Evolutionary conservation across 2,888 invertebrate species (phyloP), one percentile per base, ranked within the genome.

Genomic region (Auanema sp.): DNA sequence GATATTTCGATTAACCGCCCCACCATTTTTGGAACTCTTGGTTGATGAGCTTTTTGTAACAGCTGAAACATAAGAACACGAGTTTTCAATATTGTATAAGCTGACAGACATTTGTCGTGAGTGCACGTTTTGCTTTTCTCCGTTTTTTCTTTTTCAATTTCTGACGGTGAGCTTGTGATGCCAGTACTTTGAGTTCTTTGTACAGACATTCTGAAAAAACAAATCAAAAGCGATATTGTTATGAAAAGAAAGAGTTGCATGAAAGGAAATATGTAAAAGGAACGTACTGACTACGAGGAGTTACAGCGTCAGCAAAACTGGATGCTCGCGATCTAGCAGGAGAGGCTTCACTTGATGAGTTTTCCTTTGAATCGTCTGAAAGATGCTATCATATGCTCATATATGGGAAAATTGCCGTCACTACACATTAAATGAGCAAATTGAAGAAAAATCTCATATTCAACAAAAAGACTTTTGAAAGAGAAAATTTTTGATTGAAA

Each of bases 121-220:
- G 33, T 33, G 33, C 33, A 33, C 3, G 8, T 8, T 47, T 16
- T 21, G 47, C 47, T 16, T 21, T 47, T 21, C 8, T 18, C 47
- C 4, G 47, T 8, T 47, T 33, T 33, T 33, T 33, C 8, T 4
- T 24, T 16, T 21, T 44, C 44, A 12, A 54, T 54, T 5, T 58
- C 62, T 25, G 40, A 14, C 47, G 16, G 3, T 18, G 21, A 47
- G 47, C 16, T 33, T 33, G 33, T 33, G 33, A 33, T 33, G 33
- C 67, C 70, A 56, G 64, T 71, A 41, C 68, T 68, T n/a, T 59
- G 55, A 16, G 71, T 71, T 43, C 68, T 44, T 61, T 58, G 60
- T 10, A 67, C 57, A 11, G 64, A 63, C 50, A 65, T 60, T 40
- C 69, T 70, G 47, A 8, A 66, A 25, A 55, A 55, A 55, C 40